Conservation (phyloP, 2,888 invertebrate genomes). For the Latrodectus elegans region DNA sequence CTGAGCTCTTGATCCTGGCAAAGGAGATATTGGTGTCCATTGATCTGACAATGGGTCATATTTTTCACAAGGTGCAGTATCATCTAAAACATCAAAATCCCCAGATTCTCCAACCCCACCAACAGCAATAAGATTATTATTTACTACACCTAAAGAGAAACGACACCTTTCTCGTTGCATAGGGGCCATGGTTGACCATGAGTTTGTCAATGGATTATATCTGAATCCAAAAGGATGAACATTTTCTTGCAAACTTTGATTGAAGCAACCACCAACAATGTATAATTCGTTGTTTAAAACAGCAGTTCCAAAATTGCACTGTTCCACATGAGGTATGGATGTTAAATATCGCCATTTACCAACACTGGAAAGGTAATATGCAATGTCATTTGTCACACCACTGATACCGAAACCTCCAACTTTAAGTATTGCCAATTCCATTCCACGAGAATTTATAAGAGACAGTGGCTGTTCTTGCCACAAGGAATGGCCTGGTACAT, state of each 20-base stretch:
- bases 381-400: slow-evolving; percentile 82
- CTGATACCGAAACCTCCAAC: slow-evolving; percentile 82
- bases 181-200: slow-evolving; percentile 82
- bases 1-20: slow-evolving; percentile 76
- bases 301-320: slow-evolving; percentile 83
- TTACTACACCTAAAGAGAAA: slow-evolving; percentile 81
- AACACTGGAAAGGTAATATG: slow-evolving; percentile 79
- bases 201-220: slow-evolving; percentile 79
- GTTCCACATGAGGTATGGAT: slow-evolving; percentile 83
- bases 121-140: slow-evolving; percentile 79
- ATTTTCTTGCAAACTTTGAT: slow-evolving; percentile 79
- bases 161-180: slow-evolving; percentile 82
- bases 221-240: slow-evolving; percentile 84
- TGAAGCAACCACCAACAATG: slow-evolving; percentile 83
- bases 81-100: slow-evolving; percentile 76
- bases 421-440: slow-evolving; percentile 82
- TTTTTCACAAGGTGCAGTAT: slow-evolving; percentile 78
- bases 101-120: slow-evolving; percentile 80
- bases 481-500: slow-evolving; percentile 36
- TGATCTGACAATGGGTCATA: slow-evolving; percentile 79
- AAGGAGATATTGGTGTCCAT: slow-evolving; percentile 78
- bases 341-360: slow-evolving; percentile 81
- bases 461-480: slow-evolving; percentile 71
- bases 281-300: slow-evolving; percentile 82
- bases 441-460: slow-evolving; percentile 81